Evolutionary conservation across 1,140 invertebrate genomes (phyloP).

Genomic region (Trichomalopsis sarcophagae): DNA sequence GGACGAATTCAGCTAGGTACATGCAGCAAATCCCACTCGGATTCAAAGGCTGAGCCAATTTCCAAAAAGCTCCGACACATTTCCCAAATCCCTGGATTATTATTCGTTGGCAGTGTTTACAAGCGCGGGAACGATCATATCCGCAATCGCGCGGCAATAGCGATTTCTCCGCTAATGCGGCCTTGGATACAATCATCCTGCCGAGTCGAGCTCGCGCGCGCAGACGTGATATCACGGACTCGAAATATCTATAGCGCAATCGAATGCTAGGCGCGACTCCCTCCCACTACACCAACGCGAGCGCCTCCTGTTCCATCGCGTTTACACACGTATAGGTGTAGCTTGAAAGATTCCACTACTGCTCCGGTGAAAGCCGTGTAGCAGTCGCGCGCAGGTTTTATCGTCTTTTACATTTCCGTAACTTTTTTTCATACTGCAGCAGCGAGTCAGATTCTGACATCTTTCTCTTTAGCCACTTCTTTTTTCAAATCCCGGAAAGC

Average conservation of each 20-base stretch:
- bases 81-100: background rate
- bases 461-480: background rate
- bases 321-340: background rate
- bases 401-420: background rate
- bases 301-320: background rate
- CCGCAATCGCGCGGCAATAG: constrained; percentile 37
- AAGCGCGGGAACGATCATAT: background rate
- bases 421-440: background rate
- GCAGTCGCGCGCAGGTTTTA: background rate
- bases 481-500: constrained; percentile 6
- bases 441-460: background rate
- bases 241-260: constrained; percentile 27
- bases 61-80: background rate
- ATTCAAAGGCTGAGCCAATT: background rate
- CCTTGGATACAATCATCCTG: constrained; percentile 34
- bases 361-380: background rate
- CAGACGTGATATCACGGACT: constrained; percentile 33
- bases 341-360: too few species aligned
- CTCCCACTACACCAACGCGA: background rate
- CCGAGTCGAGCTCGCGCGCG: background rate
- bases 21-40: too few species aligned
- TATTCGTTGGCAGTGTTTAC: constrained; percentile 3
- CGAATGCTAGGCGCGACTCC: constrained; percentile 20
- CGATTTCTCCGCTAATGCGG: constrained; percentile 26
- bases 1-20: too few species aligned